Evolutionary conservation across 2,888 invertebrate species (phyloP).

Genomic region (Epinotia nisella): DNA sequence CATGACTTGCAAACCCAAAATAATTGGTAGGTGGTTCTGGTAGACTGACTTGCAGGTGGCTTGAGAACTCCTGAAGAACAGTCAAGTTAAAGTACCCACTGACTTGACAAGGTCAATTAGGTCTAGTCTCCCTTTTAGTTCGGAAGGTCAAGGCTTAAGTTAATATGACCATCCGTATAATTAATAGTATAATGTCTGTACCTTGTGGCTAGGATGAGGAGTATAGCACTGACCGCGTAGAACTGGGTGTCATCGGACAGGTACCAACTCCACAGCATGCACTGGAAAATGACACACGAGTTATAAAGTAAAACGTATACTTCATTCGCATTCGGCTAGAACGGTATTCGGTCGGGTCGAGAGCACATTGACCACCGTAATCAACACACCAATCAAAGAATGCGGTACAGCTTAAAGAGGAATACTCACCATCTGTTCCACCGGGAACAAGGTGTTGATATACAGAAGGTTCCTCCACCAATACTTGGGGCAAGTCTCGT

Average conservation of each 20-base stretch:
- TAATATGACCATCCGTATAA: no score
- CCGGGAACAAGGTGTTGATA: constrained; percentile 93
- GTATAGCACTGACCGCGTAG: constrained; percentile 91
- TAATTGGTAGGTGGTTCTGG: no score
- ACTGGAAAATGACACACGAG: constrained; percentile 80
- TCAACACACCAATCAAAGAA: neutral
- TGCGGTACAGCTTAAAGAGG: neutral
- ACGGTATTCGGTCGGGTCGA: no score
- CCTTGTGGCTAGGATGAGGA: constrained; percentile 91
- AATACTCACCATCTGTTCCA: constrained; percentile 91
- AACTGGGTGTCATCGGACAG: constrained; percentile 95
- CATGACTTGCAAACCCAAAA: no score
- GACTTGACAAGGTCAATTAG: no score
- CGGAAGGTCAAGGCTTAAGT: no score
- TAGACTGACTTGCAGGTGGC: no score
- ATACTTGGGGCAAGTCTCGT: constrained; percentile 91
- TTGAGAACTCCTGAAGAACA: no score
- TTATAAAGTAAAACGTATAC: neutral
- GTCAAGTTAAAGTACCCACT: no score
- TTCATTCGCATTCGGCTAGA: neutral
- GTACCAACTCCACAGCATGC: constrained; percentile 97
- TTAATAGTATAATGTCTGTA: constrained; percentile 49
- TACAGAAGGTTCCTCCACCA: constrained; percentile 96
- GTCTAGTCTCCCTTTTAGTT: no score
- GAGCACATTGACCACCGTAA: no score